phyloP scores from a whole-genome alignment of 2,888 invertebrate genomes.

The Kuschelorhynchus macadamiae region DNA sequence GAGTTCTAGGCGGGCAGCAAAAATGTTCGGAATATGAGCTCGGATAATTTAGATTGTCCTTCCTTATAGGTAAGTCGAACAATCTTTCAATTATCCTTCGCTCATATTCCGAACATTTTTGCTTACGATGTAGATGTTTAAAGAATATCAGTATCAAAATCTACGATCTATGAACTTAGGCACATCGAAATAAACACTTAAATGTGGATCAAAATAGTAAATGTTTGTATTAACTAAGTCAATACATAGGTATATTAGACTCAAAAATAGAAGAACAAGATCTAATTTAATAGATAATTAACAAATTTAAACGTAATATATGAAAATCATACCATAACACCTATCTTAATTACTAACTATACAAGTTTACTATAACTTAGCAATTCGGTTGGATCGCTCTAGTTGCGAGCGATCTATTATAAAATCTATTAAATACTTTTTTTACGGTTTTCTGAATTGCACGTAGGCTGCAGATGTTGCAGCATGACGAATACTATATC shows the following conservation, averaged over 20 bases:
- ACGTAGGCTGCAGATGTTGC: slow-evolving; percentile 3
- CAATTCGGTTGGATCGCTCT: not conserved
- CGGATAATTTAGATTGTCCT: too few species aligned
- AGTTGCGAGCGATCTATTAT: slow-evolving; percentile 20
- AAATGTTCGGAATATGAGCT: too few species aligned
- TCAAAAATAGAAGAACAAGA: too few species aligned
- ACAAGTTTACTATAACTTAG: too few species aligned
- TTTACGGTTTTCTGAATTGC: slow-evolving; percentile 19
- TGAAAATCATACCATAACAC: too few species aligned
- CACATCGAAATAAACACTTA: not conserved
- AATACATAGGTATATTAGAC: too few species aligned
- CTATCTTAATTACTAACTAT: too few species aligned
- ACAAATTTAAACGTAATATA: too few species aligned
- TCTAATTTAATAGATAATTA: too few species aligned
- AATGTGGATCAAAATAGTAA: not conserved
- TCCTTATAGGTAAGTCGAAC: slow-evolving; percentile 1
- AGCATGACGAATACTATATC: slow-evolving; percentile 30
- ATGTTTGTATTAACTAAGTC: too few species aligned
- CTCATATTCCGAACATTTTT: slow-evolving; percentile 1
- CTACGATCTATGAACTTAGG: slow-evolving; percentile 3
- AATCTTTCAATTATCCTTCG: too few species aligned
- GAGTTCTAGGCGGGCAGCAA: not conserved
- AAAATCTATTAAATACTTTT: slow-evolving; percentile 23
- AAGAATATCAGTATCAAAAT: not conserved
- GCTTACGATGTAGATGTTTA: slow-evolving; percentile 2